phyloP scores from a whole-genome alignment of 2,113 vertebrate genomes.

The Coregonus clupeaformis region DNA sequence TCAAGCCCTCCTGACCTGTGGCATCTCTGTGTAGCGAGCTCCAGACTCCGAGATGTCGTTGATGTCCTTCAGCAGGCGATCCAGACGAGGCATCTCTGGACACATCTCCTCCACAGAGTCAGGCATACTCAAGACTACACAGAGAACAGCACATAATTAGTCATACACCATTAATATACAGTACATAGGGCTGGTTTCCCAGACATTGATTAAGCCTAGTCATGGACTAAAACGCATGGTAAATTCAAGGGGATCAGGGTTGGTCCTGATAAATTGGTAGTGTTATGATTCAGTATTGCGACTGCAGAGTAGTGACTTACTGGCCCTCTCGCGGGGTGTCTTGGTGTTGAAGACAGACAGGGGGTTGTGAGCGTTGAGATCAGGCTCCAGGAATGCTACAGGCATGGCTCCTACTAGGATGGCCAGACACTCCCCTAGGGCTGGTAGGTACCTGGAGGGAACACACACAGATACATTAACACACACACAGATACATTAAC shows the following conservation, averaged over 20 bases:
- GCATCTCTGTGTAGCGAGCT: constrained; percentile 96
- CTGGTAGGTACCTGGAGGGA: constrained; percentile 84
- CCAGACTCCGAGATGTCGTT: constrained; percentile 88
- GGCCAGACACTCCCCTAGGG: constrained; percentile 90
- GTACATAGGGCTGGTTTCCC: not conserved
- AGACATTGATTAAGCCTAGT: no score
- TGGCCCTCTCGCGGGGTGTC: constrained; percentile 89
- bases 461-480: no score
- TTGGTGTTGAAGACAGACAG: constrained; percentile 96
- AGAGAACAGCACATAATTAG: not conserved
- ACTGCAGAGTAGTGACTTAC: constrained; percentile 72
- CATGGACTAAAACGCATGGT: not conserved
- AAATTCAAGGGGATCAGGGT: no score
- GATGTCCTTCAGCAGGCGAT: constrained; percentile 90
- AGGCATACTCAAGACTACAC: constrained; percentile 91
- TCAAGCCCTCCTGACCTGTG: constrained; percentile 67
- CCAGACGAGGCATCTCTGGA: constrained; percentile 87
- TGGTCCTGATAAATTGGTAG: no score
- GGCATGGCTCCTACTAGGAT: constrained; percentile 91
- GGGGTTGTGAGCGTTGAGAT: constrained; percentile 87
- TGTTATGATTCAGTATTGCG: no score
- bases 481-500: no score
- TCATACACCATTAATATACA: not conserved
- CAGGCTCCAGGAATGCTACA: constrained; percentile 93
- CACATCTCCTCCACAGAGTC: constrained; percentile 94